A percentile compares a stretch with the other conserved stretches of the same genome.
phyloP scores from a whole-genome alignment of 2,888 invertebrate genomes.

The Electrophaes corylata region DNA sequence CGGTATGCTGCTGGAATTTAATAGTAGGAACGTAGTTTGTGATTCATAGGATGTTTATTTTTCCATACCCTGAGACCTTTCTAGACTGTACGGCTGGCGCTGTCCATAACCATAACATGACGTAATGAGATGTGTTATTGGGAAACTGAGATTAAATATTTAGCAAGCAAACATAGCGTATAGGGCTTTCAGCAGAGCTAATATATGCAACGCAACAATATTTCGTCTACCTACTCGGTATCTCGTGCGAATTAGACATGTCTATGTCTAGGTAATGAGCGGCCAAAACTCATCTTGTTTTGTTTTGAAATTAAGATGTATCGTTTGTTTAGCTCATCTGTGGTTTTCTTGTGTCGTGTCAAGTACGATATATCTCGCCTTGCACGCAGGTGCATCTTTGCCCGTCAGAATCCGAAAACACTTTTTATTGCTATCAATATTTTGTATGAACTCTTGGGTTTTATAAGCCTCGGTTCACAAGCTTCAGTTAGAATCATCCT shows the following conservation, averaged over 20 bases:
- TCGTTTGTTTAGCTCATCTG: too few relatives aligned
- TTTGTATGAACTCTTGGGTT: background rate
- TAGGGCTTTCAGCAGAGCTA: too few relatives aligned
- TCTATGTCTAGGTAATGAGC: too few relatives aligned
- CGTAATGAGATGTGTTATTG: constrained; percentile 11
- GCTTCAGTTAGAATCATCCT: background rate
- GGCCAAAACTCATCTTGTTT: too few relatives aligned
- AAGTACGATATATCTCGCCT: too few relatives aligned
- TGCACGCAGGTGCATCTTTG: too few relatives aligned
- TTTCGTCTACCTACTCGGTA: too few relatives aligned
- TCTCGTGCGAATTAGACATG: too few relatives aligned
- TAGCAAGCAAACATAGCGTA: background rate
- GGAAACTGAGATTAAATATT: constrained; percentile 7
- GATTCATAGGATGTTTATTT: constrained; percentile 35
- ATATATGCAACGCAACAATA: too few relatives aligned
- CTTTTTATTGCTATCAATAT: background rate
- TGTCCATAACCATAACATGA: constrained; percentile 23
- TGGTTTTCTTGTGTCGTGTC: too few relatives aligned
- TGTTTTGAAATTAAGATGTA: too few relatives aligned
- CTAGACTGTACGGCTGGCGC: constrained; percentile 28
- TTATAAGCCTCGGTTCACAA: background rate
- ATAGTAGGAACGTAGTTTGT: constrained; percentile 31
- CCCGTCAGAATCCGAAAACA: background rate
- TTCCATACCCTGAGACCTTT: constrained; percentile 28
- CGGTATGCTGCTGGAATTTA: constrained; percentile 19